Percentiles rank a stretch among this genome's conserved stretches.
Conservation (phyloP, 1,140 invertebrate species). For the Zaprionus tsacasi region DNA sequence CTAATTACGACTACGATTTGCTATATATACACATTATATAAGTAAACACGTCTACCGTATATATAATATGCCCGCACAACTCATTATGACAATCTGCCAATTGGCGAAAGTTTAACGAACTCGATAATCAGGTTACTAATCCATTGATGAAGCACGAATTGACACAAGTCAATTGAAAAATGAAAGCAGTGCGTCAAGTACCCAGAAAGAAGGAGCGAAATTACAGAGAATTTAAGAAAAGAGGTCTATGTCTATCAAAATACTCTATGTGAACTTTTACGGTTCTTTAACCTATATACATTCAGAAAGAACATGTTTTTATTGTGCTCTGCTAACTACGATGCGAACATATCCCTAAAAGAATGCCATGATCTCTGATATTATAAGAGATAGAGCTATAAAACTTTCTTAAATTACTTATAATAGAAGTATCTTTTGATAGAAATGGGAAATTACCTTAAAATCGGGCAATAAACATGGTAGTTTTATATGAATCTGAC, state of each 20-base stretch:
- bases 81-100: conserved; percentile 41
- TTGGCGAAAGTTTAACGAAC: conserved; percentile 59
- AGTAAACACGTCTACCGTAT: conserved; percentile 14
- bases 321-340: not conserved
- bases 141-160: conserved; percentile 16
- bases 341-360: too few species aligned
- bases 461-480: too few species aligned
- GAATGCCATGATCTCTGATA: too few species aligned
- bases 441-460: too few species aligned
- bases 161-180: conserved; percentile 7
- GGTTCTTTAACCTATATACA: not conserved
- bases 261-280: not conserved
- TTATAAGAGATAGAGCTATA: too few species aligned
- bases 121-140: conserved; percentile 61
- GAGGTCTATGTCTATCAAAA: not conserved
- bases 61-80: conserved; percentile 29
- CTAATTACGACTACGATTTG: conserved; percentile 6
- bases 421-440: too few species aligned
- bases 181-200: not conserved
- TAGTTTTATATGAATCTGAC: too few species aligned
- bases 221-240: not conserved
- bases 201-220: not conserved
- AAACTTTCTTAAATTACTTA: too few species aligned
- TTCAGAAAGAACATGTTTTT: not conserved
- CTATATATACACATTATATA: conserved; percentile 32